Evolutionary conservation across 2,888 invertebrate species (phyloP).

Genomic region (Drosophila pseudotakahashii): DNA sequence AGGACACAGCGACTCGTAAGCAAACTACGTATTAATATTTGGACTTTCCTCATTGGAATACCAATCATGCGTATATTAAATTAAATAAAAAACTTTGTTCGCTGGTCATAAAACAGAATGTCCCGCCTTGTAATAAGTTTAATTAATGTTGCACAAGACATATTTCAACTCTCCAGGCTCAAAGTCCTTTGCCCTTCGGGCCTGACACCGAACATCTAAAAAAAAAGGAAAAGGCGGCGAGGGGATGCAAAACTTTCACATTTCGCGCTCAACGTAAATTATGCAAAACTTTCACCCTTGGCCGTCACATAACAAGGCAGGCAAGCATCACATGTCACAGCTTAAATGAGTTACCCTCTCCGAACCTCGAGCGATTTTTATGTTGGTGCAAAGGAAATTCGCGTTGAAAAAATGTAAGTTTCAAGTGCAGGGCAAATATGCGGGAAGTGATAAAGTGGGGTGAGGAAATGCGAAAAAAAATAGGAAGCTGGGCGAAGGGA

Average conservation of each 20-base stretch:
- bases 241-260: constrained; percentile 53
- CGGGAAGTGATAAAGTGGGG: constrained; percentile 21
- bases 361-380: constrained; percentile 24
- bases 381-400: constrained; percentile 39
- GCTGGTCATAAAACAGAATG: neutral
- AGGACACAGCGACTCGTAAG: too few relatives aligned
- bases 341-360: constrained; percentile 59
- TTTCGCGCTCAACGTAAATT: constrained; percentile 62
- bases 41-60: neutral
- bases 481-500: constrained; percentile 1
- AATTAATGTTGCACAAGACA: constrained; percentile 44
- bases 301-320: constrained; percentile 55
- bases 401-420: constrained; percentile 43
- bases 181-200: constrained; percentile 15
- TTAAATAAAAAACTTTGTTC: neutral
- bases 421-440: constrained; percentile 51
- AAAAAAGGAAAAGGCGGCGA: constrained; percentile 14
- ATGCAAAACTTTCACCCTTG: constrained; percentile 69
- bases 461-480: constrained; percentile 9
- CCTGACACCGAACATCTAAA: constrained; percentile 18
- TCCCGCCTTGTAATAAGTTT: constrained; percentile 41
- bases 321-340: constrained; percentile 60
- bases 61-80: neutral
- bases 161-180: neutral
- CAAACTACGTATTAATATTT: too few relatives aligned